Percentiles rank a stretch among this genome's conserved stretches.
Conservation (phyloP, 30 jellyfish, hydroid and myxozoan genomes). For the Euphysa ruthae region DNA sequence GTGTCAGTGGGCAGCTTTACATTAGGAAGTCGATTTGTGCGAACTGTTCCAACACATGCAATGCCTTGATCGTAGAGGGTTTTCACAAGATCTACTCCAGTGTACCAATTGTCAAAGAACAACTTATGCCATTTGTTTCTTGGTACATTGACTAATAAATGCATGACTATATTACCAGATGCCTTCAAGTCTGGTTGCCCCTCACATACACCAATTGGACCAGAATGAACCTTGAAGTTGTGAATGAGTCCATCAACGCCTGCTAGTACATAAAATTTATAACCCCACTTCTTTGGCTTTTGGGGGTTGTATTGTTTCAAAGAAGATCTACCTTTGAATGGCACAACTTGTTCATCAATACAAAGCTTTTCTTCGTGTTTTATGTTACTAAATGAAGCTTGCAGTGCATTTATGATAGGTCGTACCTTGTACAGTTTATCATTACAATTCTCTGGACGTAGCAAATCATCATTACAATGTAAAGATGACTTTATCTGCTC, state of each 20-base stretch:
- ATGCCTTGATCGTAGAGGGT: background rate
- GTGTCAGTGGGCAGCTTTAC: background rate
- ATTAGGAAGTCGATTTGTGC: background rate
- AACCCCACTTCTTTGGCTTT: background rate
- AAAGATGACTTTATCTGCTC: background rate
- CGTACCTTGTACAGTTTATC: conserved; percentile 13
- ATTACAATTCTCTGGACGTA: background rate
- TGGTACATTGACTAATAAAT: background rate
- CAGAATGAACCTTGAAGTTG: background rate
- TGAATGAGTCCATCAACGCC: conserved; percentile 4
- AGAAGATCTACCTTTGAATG: background rate
- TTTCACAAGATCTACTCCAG: background rate
- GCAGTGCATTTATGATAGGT: background rate
- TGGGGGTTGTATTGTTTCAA: background rate
- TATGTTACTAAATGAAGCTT: background rate
- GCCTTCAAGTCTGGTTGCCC: conserved; percentile 6
- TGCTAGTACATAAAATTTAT: background rate
- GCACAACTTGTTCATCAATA: conserved; percentile 15
- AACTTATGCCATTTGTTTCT: background rate
- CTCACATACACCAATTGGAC: background rate
- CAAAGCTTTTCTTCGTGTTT: conserved; percentile 2
- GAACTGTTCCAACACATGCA: conserved; percentile 8
- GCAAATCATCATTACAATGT: background rate
- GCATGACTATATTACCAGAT: conserved; percentile 1
- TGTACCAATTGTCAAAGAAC: background rate